Evolutionary conservation across 37 sponge, comb jelly and placozoan genomes (phyloP), one percentile per base, ranked within the genome.

Genomic region (Oscarella lobularis): DNA sequence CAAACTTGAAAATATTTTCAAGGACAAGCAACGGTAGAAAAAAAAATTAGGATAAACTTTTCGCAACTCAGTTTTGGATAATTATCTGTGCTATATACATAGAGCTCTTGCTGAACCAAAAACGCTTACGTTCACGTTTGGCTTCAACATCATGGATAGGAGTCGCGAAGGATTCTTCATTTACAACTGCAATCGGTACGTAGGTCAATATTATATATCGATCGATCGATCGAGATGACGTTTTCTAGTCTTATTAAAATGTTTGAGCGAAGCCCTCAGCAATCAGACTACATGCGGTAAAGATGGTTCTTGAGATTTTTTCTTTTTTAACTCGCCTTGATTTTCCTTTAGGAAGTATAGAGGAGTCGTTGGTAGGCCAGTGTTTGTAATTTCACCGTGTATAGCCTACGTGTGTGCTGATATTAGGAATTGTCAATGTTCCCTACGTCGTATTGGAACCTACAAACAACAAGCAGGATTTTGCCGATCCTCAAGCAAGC

Each of bases 391-490:
- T 68, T n/a, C 29, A 68, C 29, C 4, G 71, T n/a, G n/a, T 68
- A 68, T 4, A 68, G 6, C 31, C n/a, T n/a, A 32, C 33, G 29
- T 31, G n/a, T 68, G 81, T 67, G 20, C 55, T 80, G 2, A n/a
- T n/a, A n/a, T n/a, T n/a, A 2, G 81, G 81, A 3, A 38, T 80
- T 1, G 81, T 80, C 3, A 73, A 80, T 29, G 74, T 80, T 2
- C 81, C 81, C 35, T 80, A 80, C 48, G 9, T 80, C 2, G 81
- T 80, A 1, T 67, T 80, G 60, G 81, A 80, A 40, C 81, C 81
- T n/a, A 80, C 81, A 1, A 74, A 80, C 66, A 80, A 80, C 54
- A 80, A 80, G 36, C 81, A 80, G 74, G 81, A 80, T 75, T 80
- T 80, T 80, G 81, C 81, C 32, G 81, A 80, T 74, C 74, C 81